Evolutionary conservation across 2,797 vertebrate genomes (phyloP).

Genomic region (Gymnoscopelus braueri): DNA sequence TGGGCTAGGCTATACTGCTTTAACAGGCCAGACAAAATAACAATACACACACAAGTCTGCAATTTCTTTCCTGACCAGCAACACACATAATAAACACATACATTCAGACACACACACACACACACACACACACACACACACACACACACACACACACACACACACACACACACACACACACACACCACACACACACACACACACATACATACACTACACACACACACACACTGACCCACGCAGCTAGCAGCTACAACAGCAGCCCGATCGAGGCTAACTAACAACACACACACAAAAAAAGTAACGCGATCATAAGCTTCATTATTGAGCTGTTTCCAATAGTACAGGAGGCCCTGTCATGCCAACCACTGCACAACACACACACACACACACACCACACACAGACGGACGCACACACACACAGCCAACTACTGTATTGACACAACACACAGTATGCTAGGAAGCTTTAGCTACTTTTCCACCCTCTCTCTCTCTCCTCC

Average conservation of each 20-base stretch:
- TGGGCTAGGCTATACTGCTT: not conserved
- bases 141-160: slow-evolving; percentile 55
- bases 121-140: slow-evolving; percentile 42
- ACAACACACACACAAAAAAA: slow-evolving; percentile 65
- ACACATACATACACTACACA: too few species aligned
- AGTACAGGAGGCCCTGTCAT: slow-evolving; percentile 79
- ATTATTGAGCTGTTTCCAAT: slow-evolving; percentile 72
- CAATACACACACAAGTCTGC: slow-evolving; percentile 21
- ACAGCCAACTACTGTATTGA: slow-evolving; percentile 71
- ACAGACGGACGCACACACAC: slow-evolving; percentile 62
- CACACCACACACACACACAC: too few species aligned
- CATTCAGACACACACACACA: slow-evolving; percentile 15
- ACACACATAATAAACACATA: slow-evolving; percentile 46
- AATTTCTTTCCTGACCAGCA: slow-evolving; percentile 24
- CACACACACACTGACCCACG: slow-evolving; percentile 67
- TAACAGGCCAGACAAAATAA: slow-evolving; percentile 27
- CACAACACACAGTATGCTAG: slow-evolving; percentile 74
- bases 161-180: slow-evolving; percentile 21
- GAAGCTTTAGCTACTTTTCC: slow-evolving; percentile 81
- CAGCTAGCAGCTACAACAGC: slow-evolving; percentile 68
- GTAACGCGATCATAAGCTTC: slow-evolving; percentile 68
- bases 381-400: slow-evolving; percentile 70
- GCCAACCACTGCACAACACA: slow-evolving; percentile 75
- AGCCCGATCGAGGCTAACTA: slow-evolving; percentile 78
- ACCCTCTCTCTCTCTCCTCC: slow-evolving; percentile 58